Base-by-base conservation (phyloP, 2,888 invertebrate species). In the Drosophila diplacantha region DNA sequence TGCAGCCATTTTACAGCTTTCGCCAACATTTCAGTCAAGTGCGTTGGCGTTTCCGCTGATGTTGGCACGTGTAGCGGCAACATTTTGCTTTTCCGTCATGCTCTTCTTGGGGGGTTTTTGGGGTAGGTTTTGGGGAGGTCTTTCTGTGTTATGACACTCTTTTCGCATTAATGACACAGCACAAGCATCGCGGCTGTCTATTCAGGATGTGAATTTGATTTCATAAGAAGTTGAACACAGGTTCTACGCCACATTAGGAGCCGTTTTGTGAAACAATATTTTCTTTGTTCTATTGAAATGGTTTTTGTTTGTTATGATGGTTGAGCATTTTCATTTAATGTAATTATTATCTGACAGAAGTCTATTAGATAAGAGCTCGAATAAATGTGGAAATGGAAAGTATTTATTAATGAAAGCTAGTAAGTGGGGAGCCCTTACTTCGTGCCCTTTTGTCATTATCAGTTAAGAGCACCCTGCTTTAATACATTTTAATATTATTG, bases 131-230 rank as follows among this genome's bases (percentile, higher is more conserved):
- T 35, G 20, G 18, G 41, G 22, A 20, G 29, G 52, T 38, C 32
- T 60, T 44, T 55, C 46, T 71, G 56, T 57, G 44, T 44, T 57
- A 55, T 39, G 61, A 63, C 57, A 81, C 54, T 66, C 38, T 53
- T 69, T 43, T 58, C 37, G 56, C 56, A 54, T 61, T 53, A 44
- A 47, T 61, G 51, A 12, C 38, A 51, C 54, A 54, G 54, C 31
- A 61, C 34, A 24, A 62, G 38, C 55, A 22, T 39, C 29, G 12
- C 44, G 38, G 22, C 61, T 61, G 61, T 22, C 29, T 59, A 22
- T 34, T 59, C 24, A 3, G 12, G 37, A 44, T 16, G 12, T 22
- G 37, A 31, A 12, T 43, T 57, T 43, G 29, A 57, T 43, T 44
- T 35, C 22, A 8, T 3, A 35, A 24, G 39, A 18, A 34, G 16